These are phyloP conservation scores for Megalurothrips usitatus DNA, from an alignment of 2,888 invertebrate genomes.

Conservation along the genomic window DNA sequence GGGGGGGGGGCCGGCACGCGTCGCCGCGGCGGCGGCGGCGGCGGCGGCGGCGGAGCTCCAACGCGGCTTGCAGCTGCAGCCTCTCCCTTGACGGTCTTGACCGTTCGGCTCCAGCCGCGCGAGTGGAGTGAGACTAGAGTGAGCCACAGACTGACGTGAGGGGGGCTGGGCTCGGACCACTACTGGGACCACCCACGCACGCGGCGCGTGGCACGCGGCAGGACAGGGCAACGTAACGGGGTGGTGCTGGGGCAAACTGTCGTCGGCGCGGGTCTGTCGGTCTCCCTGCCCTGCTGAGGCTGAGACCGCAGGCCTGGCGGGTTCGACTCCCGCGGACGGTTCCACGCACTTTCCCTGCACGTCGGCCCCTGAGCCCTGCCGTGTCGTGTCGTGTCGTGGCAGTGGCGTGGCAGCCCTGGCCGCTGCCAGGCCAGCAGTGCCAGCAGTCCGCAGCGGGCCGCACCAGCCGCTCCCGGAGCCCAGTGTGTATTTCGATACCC, in stretches of 20 bases:
- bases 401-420: background rate
- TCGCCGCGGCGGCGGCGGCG: background rate
- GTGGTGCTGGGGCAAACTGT: too few species aligned
- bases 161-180: background rate
- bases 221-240: too few species aligned
- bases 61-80: background rate
- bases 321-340: too few species aligned
- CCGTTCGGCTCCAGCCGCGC: background rate
- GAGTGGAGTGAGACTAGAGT: background rate
- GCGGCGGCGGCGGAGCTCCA: background rate
- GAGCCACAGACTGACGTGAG: background rate
- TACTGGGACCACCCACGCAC: background rate
- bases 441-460: background rate
- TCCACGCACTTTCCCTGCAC: background rate
- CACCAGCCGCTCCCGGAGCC: background rate
- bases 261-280: too few species aligned
- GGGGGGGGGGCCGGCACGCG: background rate
- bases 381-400: background rate
- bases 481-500: slow-evolving; percentile 20
- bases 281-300: too few species aligned
- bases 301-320: too few species aligned
- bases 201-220: background rate
- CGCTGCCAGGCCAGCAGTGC: background rate
- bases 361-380: background rate
- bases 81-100: background rate